These are phyloP conservation scores for Crypturellus undulatus DNA, from an alignment of 2,113 vertebrate genomes.

Conservation along the genomic window DNA sequence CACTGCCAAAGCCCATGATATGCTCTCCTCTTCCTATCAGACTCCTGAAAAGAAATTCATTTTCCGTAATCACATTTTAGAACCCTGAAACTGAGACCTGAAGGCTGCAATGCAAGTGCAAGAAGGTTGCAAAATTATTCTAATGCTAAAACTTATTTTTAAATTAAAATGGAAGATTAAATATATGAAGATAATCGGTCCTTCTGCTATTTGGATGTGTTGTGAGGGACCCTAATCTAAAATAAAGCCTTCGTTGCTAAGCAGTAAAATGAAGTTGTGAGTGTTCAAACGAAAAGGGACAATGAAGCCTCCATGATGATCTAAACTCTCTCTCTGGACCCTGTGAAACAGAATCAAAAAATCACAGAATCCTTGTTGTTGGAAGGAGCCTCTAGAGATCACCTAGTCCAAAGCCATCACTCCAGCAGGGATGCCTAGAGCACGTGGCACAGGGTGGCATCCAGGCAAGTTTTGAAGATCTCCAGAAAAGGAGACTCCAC, in stretches of 20 bases:
- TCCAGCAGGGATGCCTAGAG: too few species aligned
- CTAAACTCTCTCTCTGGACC: background rate
- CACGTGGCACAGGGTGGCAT: too few species aligned
- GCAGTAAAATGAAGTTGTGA: background rate
- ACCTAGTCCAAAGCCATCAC: too few species aligned
- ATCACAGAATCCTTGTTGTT: too few species aligned
- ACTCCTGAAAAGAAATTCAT: background rate
- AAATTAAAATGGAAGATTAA: background rate
- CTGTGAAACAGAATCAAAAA: background rate
- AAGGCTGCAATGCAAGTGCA: background rate
- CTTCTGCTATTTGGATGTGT: background rate
- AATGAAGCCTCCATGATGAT: background rate
- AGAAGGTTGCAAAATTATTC: background rate
- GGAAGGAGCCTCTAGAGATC: too few species aligned
- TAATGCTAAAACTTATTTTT: background rate
- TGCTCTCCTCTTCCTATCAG: background rate
- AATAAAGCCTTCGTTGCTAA: background rate
- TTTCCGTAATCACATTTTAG: background rate
- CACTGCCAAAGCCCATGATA: background rate
- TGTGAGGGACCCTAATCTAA: accelerated
- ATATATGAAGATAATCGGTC: background rate
- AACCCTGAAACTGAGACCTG: background rate
- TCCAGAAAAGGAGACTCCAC: too few species aligned
- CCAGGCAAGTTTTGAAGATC: too few species aligned
- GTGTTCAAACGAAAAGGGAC: background rate